Conservation (phyloP, 2,113 vertebrate genomes). For the Xenotilapia flavipinnis region DNA sequence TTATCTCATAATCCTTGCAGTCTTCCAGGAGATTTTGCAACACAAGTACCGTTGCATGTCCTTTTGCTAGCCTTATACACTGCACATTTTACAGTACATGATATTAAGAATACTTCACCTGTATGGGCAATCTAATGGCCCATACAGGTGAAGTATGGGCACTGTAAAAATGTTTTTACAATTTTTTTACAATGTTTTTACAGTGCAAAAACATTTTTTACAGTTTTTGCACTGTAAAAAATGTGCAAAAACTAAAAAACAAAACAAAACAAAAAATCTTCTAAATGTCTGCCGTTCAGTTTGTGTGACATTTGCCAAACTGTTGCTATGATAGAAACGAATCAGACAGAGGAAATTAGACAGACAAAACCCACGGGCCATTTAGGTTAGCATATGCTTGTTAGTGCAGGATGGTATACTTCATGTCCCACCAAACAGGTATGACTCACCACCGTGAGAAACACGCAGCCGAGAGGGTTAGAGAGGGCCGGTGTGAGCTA, state of each 20-base stretch:
- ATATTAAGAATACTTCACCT: background rate
- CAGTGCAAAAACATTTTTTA: no score
- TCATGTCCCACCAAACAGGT: constrained; percentile 16
- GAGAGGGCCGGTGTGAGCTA: constrained; percentile 26
- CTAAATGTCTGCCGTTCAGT: background rate
- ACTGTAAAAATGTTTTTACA: no score
- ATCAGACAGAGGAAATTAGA: background rate
- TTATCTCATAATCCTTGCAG: background rate
- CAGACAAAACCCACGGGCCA: background rate
- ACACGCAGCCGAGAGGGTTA: constrained; percentile 19
- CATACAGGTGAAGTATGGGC: no score
- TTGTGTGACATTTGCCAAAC: background rate
- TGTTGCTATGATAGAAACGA: background rate
- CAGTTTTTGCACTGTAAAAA: background rate
- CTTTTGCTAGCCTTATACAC: background rate
- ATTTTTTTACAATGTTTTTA: no score
- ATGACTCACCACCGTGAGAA: constrained; percentile 53
- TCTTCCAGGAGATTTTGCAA: background rate
- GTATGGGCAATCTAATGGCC: background rate
- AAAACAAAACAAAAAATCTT: background rate
- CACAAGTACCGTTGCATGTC: background rate
- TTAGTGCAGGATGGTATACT: constrained; percentile 22
- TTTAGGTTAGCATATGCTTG: constrained; percentile 25
- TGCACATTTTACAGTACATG: background rate
- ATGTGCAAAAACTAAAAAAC: background rate